Evolutionary conservation across 2,888 invertebrate genomes (phyloP).

Genomic region (Oasisia sp.): DNA sequence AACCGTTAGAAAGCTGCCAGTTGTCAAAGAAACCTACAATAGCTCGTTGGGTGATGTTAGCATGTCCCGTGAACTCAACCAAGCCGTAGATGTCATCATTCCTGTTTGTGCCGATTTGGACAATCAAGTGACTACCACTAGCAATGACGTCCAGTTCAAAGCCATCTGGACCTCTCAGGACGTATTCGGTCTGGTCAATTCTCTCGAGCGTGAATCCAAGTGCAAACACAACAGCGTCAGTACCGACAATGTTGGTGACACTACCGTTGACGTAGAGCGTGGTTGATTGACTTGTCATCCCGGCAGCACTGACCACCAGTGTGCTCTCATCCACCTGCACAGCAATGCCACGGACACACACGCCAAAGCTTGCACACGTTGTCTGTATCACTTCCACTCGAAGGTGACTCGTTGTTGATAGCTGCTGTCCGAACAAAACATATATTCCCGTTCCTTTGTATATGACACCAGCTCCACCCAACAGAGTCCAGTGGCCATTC

Average conservation of each 20-base stretch:
- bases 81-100: neutral
- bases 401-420: neutral
- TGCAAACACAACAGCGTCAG: neutral
- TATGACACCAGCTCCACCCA: conserved; percentile 46
- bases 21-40: neutral
- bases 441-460: conserved; percentile 39
- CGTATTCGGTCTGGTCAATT: neutral
- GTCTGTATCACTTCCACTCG: conserved; percentile 35
- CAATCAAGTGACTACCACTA: neutral
- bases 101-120: neutral
- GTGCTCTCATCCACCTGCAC: conserved; percentile 29
- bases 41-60: neutral
- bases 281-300: neutral
- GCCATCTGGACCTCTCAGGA: neutral
- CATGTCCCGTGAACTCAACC: neutral
- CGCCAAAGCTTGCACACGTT: conserved; percentile 34
- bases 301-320: neutral
- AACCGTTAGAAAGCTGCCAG: neutral
- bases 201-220: neutral
- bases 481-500: conserved; percentile 42
- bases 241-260: neutral
- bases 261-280: neutral
- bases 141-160: neutral
- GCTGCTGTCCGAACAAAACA: conserved; percentile 29
- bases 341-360: conserved; percentile 36